A percentile compares a stretch with the other conserved stretches of the same genome.
These are phyloP conservation scores for Lamellibrachia satsuma DNA, from an alignment of 2,888 invertebrate genomes.

Conservation along the genomic window DNA sequence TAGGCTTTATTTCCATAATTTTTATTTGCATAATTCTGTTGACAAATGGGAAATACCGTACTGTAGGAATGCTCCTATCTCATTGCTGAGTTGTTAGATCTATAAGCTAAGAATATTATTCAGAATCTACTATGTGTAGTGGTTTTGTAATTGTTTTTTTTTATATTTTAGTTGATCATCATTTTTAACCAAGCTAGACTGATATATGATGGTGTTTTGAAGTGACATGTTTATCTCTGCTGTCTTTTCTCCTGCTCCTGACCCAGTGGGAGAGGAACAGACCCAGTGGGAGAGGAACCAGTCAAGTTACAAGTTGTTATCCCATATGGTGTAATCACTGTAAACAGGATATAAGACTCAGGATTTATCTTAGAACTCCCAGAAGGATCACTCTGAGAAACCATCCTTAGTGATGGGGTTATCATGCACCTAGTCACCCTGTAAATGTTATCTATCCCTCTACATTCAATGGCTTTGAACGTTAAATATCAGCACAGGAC, in stretches of 20 bases:
- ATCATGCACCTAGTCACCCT: background rate
- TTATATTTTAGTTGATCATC: background rate
- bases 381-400: background rate
- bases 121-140: background rate
- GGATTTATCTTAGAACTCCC: conserved; percentile 4
- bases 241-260: background rate
- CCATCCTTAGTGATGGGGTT: background rate
- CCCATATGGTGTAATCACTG: background rate
- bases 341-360: background rate
- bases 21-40: background rate
- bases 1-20: background rate
- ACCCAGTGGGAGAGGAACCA: background rate
- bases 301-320: background rate
- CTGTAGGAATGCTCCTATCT: too few relatives aligned
- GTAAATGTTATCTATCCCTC: background rate
- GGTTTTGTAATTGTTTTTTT: too few relatives aligned
- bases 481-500: background rate
- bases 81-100: background rate
- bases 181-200: background rate
- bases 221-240: background rate
- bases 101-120: background rate
- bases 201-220: background rate
- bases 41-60: background rate
- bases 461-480: background rate
- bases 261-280: background rate